Conservation (phyloP, 2,113 vertebrate genomes). For the Coryphaenoides rupestris region DNA sequence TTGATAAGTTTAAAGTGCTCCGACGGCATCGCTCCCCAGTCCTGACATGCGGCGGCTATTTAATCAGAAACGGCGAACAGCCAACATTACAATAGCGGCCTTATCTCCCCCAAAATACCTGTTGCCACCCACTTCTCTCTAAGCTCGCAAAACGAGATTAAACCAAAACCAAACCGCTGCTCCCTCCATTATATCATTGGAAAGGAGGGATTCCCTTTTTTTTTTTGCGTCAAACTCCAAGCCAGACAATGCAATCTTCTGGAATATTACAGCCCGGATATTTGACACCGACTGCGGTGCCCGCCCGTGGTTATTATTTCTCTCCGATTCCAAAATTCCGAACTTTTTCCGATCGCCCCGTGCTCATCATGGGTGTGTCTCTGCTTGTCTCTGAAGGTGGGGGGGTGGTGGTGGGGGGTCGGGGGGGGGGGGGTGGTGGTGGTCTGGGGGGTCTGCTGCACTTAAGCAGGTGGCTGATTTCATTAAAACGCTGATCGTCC, state of each 20-base stretch:
- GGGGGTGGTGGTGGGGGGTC: constrained; percentile 16
- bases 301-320: too few relatives aligned
- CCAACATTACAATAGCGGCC: constrained; percentile 23
- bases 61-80: constrained; percentile 53
- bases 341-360: too few relatives aligned
- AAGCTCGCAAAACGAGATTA: background rate
- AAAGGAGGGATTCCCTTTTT: too few relatives aligned
- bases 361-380: constrained; percentile 32
- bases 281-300: too few relatives aligned
- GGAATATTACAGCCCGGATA: too few relatives aligned
- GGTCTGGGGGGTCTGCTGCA: too few relatives aligned
- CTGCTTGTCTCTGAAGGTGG: constrained; percentile 36
- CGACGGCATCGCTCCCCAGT: constrained; percentile 36
- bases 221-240: too few relatives aligned
- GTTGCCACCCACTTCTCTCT: background rate
- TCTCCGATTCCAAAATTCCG: too few relatives aligned
- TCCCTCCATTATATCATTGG: too few relatives aligned
- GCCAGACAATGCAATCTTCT: too few relatives aligned
- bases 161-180: too few relatives aligned
- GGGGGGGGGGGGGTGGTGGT: constrained; percentile 17
- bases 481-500: constrained; percentile 70
- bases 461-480: constrained; percentile 65
- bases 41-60: constrained; percentile 40
- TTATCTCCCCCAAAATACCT: constrained; percentile 30
- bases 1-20: constrained; percentile 5